Percentiles rank a stretch among this genome's conserved stretches.
phyloP scores from a whole-genome alignment of 2,113 vertebrate genomes.

The Dasypus novemcinctus region DNA sequence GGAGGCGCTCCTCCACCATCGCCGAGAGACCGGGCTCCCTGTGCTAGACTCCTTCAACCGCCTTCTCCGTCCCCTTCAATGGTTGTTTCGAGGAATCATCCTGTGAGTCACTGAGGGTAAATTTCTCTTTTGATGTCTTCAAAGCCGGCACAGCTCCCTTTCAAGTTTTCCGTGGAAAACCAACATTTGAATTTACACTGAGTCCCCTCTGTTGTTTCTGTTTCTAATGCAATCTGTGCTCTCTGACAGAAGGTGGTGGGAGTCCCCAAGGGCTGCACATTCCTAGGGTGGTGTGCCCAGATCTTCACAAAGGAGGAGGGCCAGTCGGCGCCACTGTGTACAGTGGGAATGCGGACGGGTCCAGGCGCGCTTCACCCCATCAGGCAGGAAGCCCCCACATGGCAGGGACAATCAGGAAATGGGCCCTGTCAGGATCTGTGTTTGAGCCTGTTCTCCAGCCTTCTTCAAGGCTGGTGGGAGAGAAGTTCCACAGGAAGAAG shows the following conservation, averaged over 20 bases:
- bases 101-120: too few relatives aligned
- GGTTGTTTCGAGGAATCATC: too few relatives aligned
- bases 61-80: too few relatives aligned
- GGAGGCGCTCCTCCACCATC: too few relatives aligned
- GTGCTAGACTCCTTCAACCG: not conserved
- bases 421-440: accelerated
- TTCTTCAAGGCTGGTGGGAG: not conserved
- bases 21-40: slow-evolving; percentile 43
- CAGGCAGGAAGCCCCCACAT: not conserved
- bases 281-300: not conserved
- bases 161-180: too few relatives aligned
- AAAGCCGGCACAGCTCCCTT: too few relatives aligned
- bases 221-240: too few relatives aligned
- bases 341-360: not conserved
- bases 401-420: not conserved
- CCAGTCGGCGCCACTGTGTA: not conserved
- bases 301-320: not conserved
- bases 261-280: not conserved
- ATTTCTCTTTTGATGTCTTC: too few relatives aligned
- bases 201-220: too few relatives aligned
- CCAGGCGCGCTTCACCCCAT: not conserved
- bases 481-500: not conserved
- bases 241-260: too few relatives aligned
- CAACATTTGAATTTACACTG: too few relatives aligned
- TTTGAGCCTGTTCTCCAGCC: not conserved